These are phyloP conservation scores for Enteromius treurensis DNA, from an alignment of 2,797 vertebrate genomes.

Conservation along the genomic window DNA sequence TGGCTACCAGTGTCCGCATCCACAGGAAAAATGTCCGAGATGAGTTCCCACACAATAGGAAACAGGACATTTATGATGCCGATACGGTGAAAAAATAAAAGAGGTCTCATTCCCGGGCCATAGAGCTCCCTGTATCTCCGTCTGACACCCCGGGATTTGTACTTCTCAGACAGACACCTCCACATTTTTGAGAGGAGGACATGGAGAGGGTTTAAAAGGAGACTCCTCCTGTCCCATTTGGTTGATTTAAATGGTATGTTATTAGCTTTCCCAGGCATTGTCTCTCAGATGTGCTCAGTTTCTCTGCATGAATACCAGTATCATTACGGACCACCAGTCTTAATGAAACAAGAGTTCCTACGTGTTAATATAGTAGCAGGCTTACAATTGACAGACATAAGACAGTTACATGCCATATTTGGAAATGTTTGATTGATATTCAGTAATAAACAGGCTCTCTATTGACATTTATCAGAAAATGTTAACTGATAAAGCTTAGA, in stretches of 20 bases:
- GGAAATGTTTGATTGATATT: neutral
- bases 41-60: constrained; percentile 84
- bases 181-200: constrained; percentile 65
- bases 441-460: neutral
- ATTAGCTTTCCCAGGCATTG: constrained; percentile 74
- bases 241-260: constrained; percentile 78
- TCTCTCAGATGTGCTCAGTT: constrained; percentile 53
- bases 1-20: constrained; percentile 78
- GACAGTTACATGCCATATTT: neutral
- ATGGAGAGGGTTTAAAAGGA: constrained; percentile 65
- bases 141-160: constrained; percentile 64
- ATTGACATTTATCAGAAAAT: neutral
- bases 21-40: constrained; percentile 77
- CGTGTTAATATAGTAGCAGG: constrained; percentile 11
- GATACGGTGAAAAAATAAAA: constrained; percentile 66
- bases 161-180: constrained; percentile 62
- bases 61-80: constrained; percentile 84
- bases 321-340: constrained; percentile 55
- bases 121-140: constrained; percentile 63
- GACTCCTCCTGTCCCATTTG: constrained; percentile 74
- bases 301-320: constrained; percentile 60
- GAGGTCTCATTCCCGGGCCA: constrained; percentile 69
- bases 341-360: constrained; percentile 54
- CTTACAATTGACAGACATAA: neutral
- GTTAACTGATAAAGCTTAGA: neutral